These are phyloP conservation scores for Tetragnatha montana DNA, from an alignment of 2,888 invertebrate genomes.

Conservation along the genomic window DNA sequence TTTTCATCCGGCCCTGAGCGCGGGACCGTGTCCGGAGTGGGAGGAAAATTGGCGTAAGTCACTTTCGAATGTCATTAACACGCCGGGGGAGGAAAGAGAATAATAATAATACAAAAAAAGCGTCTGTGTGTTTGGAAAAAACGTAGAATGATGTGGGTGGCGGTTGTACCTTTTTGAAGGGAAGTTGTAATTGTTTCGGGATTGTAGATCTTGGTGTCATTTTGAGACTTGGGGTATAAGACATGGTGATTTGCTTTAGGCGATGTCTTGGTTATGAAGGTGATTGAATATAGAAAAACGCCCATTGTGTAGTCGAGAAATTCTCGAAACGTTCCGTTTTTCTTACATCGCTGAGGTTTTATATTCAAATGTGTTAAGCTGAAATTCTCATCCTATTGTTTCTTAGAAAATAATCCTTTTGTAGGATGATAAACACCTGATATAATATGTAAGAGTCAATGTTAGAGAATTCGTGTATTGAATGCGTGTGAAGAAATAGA, in stretches of 20 bases:
- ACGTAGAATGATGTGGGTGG: not conserved
- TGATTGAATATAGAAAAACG: not conserved
- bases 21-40: not conserved
- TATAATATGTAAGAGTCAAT: too few species aligned
- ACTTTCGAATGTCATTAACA: not conserved
- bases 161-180: not conserved
- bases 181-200: not conserved
- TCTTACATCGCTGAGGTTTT: too few species aligned
- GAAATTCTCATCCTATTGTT: too few species aligned
- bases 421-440: too few species aligned
- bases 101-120: too few species aligned
- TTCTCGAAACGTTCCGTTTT: not conserved
- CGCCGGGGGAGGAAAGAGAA: not conserved
- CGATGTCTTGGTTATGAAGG: not conserved
- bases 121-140: not conserved
- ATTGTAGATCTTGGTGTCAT: not conserved
- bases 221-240: not conserved
- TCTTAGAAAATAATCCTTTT: too few species aligned
- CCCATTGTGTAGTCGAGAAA: not conserved
- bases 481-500: too few species aligned
- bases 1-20: constrained; percentile 56
- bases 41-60: constrained; percentile 11
- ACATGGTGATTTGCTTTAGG: not conserved
- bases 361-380: too few species aligned
- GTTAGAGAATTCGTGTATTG: too few species aligned